phyloP scores from a whole-genome alignment of 2,113 vertebrate genomes.

The Cochlearius cochlearius region DNA sequence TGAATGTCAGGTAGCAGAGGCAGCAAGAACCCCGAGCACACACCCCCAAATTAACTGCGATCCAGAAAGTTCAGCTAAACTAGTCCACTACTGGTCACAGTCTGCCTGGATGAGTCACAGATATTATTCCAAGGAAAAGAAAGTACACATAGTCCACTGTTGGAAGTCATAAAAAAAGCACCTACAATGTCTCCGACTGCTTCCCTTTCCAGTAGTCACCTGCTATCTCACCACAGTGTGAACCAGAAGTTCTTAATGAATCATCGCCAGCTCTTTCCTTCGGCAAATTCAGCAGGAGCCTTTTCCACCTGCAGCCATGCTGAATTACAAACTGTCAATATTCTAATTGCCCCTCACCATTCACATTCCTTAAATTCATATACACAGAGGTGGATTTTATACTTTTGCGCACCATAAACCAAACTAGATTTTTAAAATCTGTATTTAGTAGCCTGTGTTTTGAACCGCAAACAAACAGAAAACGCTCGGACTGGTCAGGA shows the following conservation, averaged over 20 bases:
- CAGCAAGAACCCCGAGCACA: not conserved
- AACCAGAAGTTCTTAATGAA: not conserved
- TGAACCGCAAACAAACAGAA: not conserved
- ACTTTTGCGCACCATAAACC: not conserved
- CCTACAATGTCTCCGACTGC: not conserved
- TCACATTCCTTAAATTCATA: not conserved
- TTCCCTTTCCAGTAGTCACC: not conserved
- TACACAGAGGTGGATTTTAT: not conserved
- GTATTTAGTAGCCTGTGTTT: not conserved
- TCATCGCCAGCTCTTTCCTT: not conserved
- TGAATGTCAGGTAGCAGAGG: not conserved
- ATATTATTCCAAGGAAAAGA: not conserved
- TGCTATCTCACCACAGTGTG: rapidly evolving
- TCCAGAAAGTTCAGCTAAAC: not conserved
- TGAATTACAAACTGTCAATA: not conserved
- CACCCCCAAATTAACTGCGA: not conserved
- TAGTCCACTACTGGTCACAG: not conserved
- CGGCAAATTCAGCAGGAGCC: not conserved
- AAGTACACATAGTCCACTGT: not conserved
- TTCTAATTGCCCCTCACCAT: not conserved
- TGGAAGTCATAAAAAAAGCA: not conserved
- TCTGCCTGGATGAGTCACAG: not conserved
- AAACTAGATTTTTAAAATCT: not conserved
- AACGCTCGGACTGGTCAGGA: not conserved
- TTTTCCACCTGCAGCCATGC: not conserved